Percentiles rank a stretch among this genome's conserved stretches.
phyloP scores from a whole-genome alignment of 2,797 vertebrate species.

The Chrosomus eos region DNA sequence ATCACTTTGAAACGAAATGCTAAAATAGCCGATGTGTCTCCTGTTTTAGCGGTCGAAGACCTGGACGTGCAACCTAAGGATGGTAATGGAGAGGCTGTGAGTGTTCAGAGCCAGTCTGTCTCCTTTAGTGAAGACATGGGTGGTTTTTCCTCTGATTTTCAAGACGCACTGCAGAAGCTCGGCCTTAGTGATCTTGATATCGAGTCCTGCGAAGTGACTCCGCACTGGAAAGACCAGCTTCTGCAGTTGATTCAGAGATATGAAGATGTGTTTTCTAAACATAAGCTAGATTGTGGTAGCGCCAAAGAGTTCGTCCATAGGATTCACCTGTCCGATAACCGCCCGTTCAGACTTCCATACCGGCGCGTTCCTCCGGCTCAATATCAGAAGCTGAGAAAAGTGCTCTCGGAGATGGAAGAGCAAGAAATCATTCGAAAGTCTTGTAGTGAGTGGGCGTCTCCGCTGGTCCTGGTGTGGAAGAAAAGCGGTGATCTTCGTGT shows the following conservation, averaged over 20 bases:
- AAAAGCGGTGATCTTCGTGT: no score
- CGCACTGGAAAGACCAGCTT: slow-evolving; percentile 14
- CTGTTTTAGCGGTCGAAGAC: not conserved
- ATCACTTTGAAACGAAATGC: not conserved
- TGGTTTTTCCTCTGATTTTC: not conserved
- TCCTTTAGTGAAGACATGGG: fast-evolving
- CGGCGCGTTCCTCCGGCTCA: not conserved
- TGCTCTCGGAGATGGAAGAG: not conserved
- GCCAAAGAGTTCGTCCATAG: not conserved
- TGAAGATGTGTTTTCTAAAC: slow-evolving; percentile 37
- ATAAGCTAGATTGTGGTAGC: slow-evolving; percentile 6
- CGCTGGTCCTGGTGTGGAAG: no score
- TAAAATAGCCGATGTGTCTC: slow-evolving; percentile 2
- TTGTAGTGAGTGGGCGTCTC: not conserved
- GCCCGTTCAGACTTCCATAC: not conserved
- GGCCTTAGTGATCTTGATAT: slow-evolving; percentile 8
- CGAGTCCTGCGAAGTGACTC: not conserved
- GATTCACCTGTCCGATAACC: not conserved
- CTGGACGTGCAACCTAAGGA: not conserved
- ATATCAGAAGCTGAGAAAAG: not conserved
- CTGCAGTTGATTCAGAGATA: slow-evolving; percentile 20
- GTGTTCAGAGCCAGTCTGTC: not conserved
- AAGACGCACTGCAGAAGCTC: not conserved
- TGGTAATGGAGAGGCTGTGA: not conserved
- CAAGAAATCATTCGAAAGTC: not conserved